Evolutionary conservation across 2,113 vertebrate species (phyloP).

Genomic region (Hippocampus zosterae): DNA sequence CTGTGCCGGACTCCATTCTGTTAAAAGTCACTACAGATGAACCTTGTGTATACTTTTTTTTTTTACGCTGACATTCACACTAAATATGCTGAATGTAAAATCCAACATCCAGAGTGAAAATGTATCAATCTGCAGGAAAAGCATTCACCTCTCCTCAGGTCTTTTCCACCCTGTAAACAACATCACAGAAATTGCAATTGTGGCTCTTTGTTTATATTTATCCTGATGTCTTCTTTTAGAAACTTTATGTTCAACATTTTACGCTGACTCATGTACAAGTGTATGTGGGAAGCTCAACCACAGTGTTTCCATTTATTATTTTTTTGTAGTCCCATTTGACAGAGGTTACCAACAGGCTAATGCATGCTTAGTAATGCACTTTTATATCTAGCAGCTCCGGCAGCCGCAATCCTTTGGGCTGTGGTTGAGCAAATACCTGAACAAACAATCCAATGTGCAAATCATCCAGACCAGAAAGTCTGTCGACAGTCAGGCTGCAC

Average conservation of each 20-base stretch:
- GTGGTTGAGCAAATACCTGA: slow-evolving; percentile 38
- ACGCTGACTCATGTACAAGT: slow-evolving; percentile 61
- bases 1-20: slow-evolving; percentile 25
- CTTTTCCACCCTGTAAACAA: neutral
- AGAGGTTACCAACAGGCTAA: slow-evolving; percentile 44
- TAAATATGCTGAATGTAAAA: neutral
- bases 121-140: neutral
- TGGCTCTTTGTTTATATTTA: slow-evolving; percentile 23
- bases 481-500: slow-evolving; percentile 24
- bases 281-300: slow-evolving; percentile 48
- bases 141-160: neutral
- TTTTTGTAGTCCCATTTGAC: slow-evolving; percentile 43
- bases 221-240: slow-evolving; percentile 31
- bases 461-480: slow-evolving; percentile 22
- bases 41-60: neutral
- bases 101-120: neutral
- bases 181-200: slow-evolving; percentile 4
- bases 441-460: slow-evolving; percentile 19
- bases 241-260: slow-evolving; percentile 53
- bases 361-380: slow-evolving; percentile 37
- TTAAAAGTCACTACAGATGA: slow-evolving; percentile 44
- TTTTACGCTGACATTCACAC: neutral
- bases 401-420: slow-evolving; percentile 19
- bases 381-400: slow-evolving; percentile 29
- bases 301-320: slow-evolving; percentile 32